Evolutionary conservation across 2,113 vertebrate species (phyloP).

Genomic region (Rattus rattus): DNA sequence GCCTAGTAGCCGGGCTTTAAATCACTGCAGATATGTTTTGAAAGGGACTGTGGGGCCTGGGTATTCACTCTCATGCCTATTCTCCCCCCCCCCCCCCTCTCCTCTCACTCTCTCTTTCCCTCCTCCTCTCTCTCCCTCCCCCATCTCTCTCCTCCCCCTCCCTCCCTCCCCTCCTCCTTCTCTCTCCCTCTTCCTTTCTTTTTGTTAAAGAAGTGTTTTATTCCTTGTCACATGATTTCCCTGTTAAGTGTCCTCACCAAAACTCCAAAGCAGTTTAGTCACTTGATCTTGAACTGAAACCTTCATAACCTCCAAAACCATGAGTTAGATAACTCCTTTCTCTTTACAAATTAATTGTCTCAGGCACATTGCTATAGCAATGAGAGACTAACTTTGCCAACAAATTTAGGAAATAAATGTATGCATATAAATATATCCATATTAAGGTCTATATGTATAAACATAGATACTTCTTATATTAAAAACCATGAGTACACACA

Average conservation of each 20-base stretch:
- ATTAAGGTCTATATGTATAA: background rate
- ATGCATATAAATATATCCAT: background rate
- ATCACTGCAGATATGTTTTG: background rate
- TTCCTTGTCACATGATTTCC: no score
- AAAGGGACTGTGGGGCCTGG: background rate
- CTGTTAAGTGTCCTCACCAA: background rate
- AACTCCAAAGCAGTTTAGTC: background rate
- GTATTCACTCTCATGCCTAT: background rate
- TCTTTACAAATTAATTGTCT: background rate
- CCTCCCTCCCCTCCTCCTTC: background rate
- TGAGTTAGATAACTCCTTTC: background rate
- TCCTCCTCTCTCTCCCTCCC: background rate
- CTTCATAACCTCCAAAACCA: background rate
- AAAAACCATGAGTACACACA: background rate
- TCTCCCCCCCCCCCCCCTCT: background rate
- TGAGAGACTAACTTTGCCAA: background rate
- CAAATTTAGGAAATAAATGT: constrained; percentile 6
- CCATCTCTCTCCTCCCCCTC: background rate
- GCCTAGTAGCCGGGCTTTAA: background rate
- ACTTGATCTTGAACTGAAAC: background rate
- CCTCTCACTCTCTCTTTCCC: no score
- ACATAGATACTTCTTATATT: background rate
- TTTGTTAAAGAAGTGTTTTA: background rate
- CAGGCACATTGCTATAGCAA: background rate
- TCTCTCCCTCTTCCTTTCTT: background rate